A percentile compares a stretch with the other conserved stretches of the same genome.
Conservation (phyloP, 1,140 invertebrate species). For the Leptinotarsa undecemlineata region DNA sequence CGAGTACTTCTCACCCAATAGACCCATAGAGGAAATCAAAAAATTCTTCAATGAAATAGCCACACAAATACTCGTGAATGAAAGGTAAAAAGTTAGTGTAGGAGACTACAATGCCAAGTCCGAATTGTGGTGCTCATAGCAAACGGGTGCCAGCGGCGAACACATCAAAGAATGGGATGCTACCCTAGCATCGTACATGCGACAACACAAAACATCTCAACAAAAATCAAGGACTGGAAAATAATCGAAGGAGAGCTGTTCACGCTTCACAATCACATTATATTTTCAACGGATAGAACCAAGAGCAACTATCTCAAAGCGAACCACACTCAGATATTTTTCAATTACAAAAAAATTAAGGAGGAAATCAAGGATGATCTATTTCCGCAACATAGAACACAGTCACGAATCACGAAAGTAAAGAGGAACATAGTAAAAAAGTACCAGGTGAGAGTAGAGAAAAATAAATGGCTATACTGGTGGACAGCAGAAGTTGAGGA, state of each 20-base stretch:
- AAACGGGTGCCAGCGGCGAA: conserved; percentile 14
- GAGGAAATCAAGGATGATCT: not conserved
- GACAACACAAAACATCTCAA: not conserved
- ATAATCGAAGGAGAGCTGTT: not conserved
- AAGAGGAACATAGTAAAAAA: not conserved
- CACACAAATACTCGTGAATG: not conserved
- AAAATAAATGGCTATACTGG: conserved; percentile 3
- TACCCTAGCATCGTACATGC: not conserved
- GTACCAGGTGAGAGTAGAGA: not conserved
- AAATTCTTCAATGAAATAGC: not conserved
- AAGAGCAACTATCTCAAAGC: no score
- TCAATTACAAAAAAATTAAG: not conserved
- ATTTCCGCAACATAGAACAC: not conserved
- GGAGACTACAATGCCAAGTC: conserved; percentile 21
- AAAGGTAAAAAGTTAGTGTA: not conserved
- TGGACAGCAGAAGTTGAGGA: not conserved
- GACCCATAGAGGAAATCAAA: not conserved
- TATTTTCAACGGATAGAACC: not conserved
- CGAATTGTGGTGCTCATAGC: conserved; percentile 27
- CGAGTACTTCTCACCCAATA: not conserved
- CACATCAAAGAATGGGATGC: conserved; percentile 21
- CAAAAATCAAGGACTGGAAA: conserved; percentile 14
- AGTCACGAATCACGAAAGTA: not conserved
- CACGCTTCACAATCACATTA: conserved; percentile 7
- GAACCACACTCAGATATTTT: not conserved